Base-by-base conservation (phyloP, 2,888 invertebrate species). In the Tetranychus truncatus region DNA sequence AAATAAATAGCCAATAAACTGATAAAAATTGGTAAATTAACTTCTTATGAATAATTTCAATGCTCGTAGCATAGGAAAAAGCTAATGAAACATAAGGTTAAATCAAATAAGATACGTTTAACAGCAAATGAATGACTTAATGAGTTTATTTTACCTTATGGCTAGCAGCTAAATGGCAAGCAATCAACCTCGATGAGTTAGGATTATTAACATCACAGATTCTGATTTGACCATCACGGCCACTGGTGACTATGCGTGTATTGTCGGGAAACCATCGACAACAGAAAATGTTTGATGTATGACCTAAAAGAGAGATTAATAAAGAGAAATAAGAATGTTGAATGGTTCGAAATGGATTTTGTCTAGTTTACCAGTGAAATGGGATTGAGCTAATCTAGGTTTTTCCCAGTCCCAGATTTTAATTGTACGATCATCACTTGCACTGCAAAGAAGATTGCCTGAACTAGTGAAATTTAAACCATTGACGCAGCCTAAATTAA, bases 371-470 rank as follows among this genome's bases (percentile, higher is more conserved):
- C 55, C 55, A 55, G 55, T 7, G 15, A 9, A 55, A 55, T 15
- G 7, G 1, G 55, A 55, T 15, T 55, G 55, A 15, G 9, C 7
- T 15, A 55, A 55, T 55, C 7, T 55, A 15, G 55, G 2, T 55
- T 9, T 15, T 55, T 15, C 5, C 55, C 55, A 55, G 55, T 55
- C 55, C 55, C 55, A 95, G 11, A 96, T 84, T 15, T 90, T 87
- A 7, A 95, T 88, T 77, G 87, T 87, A 74, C 89, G 87, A 84
- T 96, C 95, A 84, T 96, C 95, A 0, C 95, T 93, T 1, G 93
- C 94, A 79, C 92, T 92, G 4, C 90, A 92, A 77, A 95, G 83
- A 71, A 91, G 84, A 71, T 88, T 87, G 3, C 91, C 91, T 82
- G 87, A 85, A 77, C 87, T 87, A 82, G 94, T 94, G 83, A 95